Evolutionary conservation across 2,888 invertebrate genomes (phyloP).

Genomic region (Zonitis immaculata): DNA sequence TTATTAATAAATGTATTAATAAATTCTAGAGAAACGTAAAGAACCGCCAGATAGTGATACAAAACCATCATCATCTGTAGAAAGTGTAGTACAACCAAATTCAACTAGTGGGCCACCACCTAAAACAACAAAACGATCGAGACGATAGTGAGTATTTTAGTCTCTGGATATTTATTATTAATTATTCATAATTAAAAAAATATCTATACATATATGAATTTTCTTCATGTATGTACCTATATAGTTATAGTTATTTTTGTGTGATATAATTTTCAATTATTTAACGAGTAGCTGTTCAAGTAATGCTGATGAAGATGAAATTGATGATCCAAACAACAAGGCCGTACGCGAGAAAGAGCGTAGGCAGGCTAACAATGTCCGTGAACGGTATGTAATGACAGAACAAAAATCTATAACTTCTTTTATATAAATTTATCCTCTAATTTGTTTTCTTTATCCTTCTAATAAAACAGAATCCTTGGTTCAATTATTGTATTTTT

Average conservation of each 20-base stretch:
- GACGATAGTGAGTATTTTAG: slow-evolving; percentile 67
- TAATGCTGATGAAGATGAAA: slow-evolving; percentile 79
- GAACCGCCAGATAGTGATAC: slow-evolving; percentile 72
- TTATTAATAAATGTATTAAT: too few relatives aligned
- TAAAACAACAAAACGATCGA: slow-evolving; percentile 59
- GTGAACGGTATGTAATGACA: slow-evolving; percentile 80
- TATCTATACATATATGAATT: too few relatives aligned
- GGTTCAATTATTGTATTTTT: too few relatives aligned
- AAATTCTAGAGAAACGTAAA: slow-evolving; percentile 73
- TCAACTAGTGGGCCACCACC: slow-evolving; percentile 54
- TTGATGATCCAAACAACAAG: slow-evolving; percentile 81
- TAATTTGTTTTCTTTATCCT: not conserved
- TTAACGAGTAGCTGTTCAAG: slow-evolving; percentile 59
- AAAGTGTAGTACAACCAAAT: slow-evolving; percentile 53
- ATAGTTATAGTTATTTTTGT: not conserved
- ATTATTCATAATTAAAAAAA: too few relatives aligned
- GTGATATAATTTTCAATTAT: slow-evolving; percentile 7
- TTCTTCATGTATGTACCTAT: not conserved
- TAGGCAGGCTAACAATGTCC: slow-evolving; percentile 94
- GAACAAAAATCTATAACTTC: slow-evolving; percentile 35
- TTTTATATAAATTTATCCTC: too few relatives aligned
- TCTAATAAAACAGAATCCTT: not conserved
- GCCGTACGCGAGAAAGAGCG: slow-evolving; percentile 92
- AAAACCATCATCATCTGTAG: slow-evolving; percentile 57
- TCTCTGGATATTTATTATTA: too few relatives aligned